Evolutionary conservation across 2,113 vertebrate species (phyloP), one percentile per base, ranked within the genome.

Genomic region (Triplophysa dalaica): DNA sequence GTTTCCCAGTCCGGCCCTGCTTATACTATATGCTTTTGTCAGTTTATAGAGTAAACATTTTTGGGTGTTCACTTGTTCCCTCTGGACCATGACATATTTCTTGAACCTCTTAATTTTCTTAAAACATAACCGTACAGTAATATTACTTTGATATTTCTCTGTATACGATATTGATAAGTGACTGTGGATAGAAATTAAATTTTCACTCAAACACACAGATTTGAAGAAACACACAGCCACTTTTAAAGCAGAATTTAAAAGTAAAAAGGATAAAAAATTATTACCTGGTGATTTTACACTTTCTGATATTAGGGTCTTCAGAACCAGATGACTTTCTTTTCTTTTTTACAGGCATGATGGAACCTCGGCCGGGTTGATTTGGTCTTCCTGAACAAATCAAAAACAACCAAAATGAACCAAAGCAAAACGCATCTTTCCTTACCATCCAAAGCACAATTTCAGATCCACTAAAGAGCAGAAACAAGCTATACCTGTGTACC

Each of bases 201-300:
- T 38, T 45, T 45, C 10, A 45, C 43, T 11, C 11, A 45, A 45
- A 45, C 43, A 43, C 7, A 45, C 43, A 45, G 43, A 45, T 38
- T 38, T 38, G 33, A 45, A 12, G 1, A 45, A 45, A 45, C 43
- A 43, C 43, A 43, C 33, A 38, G 12, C 13, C 12, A 3, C 48
- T 13, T 50, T 50, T 50, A 14, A 52, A 60, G 1, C 69, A 22
- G 43, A 13, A 38, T 5, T 5, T n/a, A 29, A n/a, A 56, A 13
- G 33, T 38, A 38, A 61, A n/a, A 52, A 7, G 64, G 33, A 76
- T 4, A 60, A 3, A 38, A 33, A 21, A n/a, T 6, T 60, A 60
- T n/a, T 92, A 98, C 96, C 95, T 95, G 83, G 93, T 92, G 82
- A 98, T 95, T 93, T 96, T 97, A 90, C 93, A 95, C 86, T 93